These are phyloP conservation scores for Peromyscus californicus DNA, from an alignment of 2,113 vertebrate species.

Conservation along the genomic window DNA sequence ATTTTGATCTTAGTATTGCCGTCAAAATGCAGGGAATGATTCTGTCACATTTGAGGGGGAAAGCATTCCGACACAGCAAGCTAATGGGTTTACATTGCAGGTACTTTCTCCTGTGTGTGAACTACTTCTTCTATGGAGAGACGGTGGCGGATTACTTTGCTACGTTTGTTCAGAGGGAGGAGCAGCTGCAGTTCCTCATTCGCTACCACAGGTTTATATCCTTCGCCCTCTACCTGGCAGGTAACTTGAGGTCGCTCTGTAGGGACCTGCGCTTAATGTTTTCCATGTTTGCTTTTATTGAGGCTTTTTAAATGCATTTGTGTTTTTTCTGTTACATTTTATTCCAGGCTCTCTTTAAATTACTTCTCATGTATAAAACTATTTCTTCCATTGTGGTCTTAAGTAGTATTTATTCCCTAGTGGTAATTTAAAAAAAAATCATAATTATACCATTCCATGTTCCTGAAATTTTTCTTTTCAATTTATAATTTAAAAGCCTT, in stretches of 20 bases:
- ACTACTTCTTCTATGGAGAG: conserved; percentile 99
- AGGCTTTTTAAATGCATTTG: background rate
- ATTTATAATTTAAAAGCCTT: conserved; percentile 14
- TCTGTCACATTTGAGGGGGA: background rate
- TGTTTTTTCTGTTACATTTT: conserved; percentile 19
- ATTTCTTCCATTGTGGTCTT: background rate
- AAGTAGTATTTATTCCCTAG: background rate
- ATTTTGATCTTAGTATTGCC: conserved; percentile 5
- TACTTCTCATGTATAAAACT: background rate
- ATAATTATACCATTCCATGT: background rate
- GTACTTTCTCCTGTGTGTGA: conserved; percentile 98
- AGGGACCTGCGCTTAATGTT: background rate
- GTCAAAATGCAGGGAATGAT: conserved; percentile 3
- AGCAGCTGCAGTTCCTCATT: conserved; percentile 97
- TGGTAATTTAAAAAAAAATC: background rate
- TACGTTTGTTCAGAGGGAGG: conserved; percentile 96
- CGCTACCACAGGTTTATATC: conserved; percentile 99
- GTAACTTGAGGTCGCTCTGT: conserved; percentile 85
- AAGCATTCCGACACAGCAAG: background rate
- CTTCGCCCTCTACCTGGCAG: conserved; percentile 96
- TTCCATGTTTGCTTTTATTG: conserved; percentile 22
- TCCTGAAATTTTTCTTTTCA: conserved; percentile 40
- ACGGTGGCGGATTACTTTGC: conserved; percentile 98
- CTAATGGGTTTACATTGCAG: conserved; percentile 84
- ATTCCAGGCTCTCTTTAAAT: background rate